Evolutionary conservation across 2,113 vertebrate genomes (phyloP), one percentile per base, ranked within the genome.

Genomic region (Salvelinus alpinus): DNA sequence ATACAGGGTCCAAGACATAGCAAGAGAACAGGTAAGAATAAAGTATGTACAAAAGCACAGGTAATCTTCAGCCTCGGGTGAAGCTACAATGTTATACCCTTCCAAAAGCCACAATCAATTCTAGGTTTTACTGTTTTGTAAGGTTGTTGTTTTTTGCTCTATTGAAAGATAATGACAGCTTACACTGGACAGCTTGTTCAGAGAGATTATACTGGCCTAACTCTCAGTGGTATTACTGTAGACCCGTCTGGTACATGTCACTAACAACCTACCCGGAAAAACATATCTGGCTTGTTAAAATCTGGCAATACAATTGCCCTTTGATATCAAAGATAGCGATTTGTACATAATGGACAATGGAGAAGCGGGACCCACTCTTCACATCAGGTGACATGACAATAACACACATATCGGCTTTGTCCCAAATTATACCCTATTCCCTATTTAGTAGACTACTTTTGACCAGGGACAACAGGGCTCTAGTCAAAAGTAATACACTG

Each of bases 41-140:
- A 91, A 92, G 84, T 92, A 91, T 88, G 88, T 91, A 92, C 90
- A 92, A 92, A 90, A 91, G 88, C 87, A 85, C 73, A 81, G 89
- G 84, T 92, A 90, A 92, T 89, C 90, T 91, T 84, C 80, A 84
- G 90, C 91, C 91, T 70, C 8, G 54, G 90, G 91, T 90, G 65
- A 90, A 91, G 84, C 90, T 90, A 90, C 85, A 76, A 84, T 89
- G 85, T 86, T 87, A 87, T 78, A 64, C 87, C 85, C 90, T 85
- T 86, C 89, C 83, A 78, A 89, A 89, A 90, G 90, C 88, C 86
- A 88, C 91, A 90, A 92, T 91, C 88, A 91, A 90, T 91, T 90
- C 89, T 90, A 90, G 89, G 88, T 89, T 90, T 87, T 83, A 80
- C 78, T 83, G 71, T 38, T 79, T 83, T 85, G 80, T 82, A 86